Evolutionary conservation across 2,113 vertebrate genomes (phyloP).

Genomic region (Stercorarius parasiticus): DNA sequence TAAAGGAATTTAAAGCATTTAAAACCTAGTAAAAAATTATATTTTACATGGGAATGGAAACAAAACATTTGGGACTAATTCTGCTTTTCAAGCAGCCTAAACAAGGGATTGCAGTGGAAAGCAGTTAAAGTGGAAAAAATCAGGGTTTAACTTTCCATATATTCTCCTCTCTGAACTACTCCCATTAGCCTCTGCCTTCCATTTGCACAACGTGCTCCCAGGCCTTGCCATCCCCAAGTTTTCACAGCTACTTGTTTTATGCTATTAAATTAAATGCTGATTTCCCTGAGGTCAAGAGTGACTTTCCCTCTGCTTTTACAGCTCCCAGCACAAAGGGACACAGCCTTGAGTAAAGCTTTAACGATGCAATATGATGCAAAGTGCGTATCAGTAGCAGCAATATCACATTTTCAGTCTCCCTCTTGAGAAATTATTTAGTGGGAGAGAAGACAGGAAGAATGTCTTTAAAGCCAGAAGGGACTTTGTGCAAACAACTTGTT

Average conservation of each 20-base stretch:
- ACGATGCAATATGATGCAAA: not conserved
- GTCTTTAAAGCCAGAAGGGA: not conserved
- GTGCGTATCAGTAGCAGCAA: not conserved
- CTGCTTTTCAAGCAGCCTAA: not conserved
- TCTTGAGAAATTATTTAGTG: not conserved
- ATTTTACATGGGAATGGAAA: not conserved
- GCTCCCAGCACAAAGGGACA: not conserved
- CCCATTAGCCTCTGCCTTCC: not conserved
- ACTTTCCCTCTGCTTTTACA: not conserved
- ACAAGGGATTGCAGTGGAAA: not conserved
- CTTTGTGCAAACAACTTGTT: not conserved
- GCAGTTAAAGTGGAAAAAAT: not conserved
- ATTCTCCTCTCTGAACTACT: not conserved
- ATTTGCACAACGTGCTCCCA: not conserved
- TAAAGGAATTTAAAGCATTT: not conserved
- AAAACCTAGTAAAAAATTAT: not conserved
- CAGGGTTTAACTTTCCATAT: not conserved
- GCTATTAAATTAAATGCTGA: slow-evolving; percentile 10
- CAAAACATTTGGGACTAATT: not conserved
- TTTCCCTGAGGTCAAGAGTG: not conserved
- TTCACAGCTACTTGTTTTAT: slow-evolving; percentile 5
- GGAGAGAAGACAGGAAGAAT: not conserved
- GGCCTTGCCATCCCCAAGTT: not conserved
- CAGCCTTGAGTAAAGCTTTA: not conserved
- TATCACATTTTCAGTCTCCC: not conserved